phyloP scores from a whole-genome alignment of 2,888 invertebrate species.

The Trachelus stipa region DNA sequence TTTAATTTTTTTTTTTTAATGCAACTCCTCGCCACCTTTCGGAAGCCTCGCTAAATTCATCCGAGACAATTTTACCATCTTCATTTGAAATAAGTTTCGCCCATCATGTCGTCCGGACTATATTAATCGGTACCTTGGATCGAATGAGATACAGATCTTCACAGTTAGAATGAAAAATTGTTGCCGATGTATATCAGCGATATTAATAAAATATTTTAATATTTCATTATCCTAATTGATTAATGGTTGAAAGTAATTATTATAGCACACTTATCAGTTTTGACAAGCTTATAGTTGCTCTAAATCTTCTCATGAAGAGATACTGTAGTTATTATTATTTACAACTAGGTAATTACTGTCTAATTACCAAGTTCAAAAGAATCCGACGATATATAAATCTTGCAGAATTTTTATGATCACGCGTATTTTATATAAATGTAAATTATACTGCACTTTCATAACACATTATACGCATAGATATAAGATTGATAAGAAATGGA shows the following conservation, averaged over 20 bases:
- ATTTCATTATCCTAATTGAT: background rate
- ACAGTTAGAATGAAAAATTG: background rate
- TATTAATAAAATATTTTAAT: background rate
- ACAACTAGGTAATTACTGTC: background rate
- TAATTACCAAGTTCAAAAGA: background rate
- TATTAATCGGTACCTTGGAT: background rate
- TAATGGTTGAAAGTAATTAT: background rate
- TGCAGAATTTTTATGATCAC: background rate
- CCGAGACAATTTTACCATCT: background rate
- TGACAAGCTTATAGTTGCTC: background rate
- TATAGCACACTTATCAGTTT: background rate
- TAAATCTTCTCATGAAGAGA: background rate
- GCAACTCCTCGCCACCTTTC: conserved; percentile 8
- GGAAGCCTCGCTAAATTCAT: background rate
- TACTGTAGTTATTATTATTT: background rate
- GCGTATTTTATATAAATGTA: background rate
- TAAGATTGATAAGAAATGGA: background rate
- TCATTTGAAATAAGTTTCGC: background rate
- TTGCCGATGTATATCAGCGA: too few relatives aligned
- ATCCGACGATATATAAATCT: background rate
- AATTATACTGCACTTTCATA: background rate
- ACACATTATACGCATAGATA: background rate
- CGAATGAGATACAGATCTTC: background rate
- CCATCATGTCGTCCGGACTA: background rate
- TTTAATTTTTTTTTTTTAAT: conserved; percentile 27